Conservation (phyloP, 64 coral and sea anemone genomes). For the Montipora sp. region DNA sequence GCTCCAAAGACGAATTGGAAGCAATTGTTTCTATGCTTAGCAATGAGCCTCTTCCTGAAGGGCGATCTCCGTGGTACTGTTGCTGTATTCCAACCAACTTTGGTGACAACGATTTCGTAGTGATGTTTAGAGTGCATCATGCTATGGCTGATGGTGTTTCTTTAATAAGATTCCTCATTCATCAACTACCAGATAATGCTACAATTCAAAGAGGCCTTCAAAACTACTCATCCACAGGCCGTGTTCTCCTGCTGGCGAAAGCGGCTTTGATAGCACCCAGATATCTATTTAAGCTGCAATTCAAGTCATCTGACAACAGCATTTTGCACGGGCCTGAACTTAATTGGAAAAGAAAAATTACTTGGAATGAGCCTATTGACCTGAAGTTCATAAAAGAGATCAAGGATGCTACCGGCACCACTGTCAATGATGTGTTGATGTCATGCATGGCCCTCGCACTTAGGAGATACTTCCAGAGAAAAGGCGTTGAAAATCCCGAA, state of each 20-base stretch:
- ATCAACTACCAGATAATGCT: constrained; percentile 68
- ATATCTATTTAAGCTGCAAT: constrained; percentile 32
- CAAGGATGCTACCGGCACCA: constrained; percentile 80
- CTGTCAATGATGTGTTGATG: constrained; percentile 92
- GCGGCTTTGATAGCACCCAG: constrained; percentile 55
- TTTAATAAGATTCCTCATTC: constrained; percentile 64
- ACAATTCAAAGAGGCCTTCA: constrained; percentile 52
- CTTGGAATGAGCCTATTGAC: constrained; percentile 75
- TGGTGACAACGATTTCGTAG: constrained; percentile 36
- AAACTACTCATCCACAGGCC: constrained; percentile 59
- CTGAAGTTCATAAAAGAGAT: constrained; percentile 82
- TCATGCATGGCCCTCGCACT: constrained; percentile 79
- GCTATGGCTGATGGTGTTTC: constrained; percentile 89
- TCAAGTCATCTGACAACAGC: constrained; percentile 46
- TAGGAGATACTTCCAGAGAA: constrained; percentile 76
- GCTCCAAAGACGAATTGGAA: constrained; percentile 82
- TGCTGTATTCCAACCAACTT: constrained; percentile 80
- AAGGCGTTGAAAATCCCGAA: constrained; percentile 63
- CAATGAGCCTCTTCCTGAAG: constrained; percentile 44
- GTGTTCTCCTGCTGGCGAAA: constrained; percentile 63
- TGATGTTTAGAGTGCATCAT: constrained; percentile 79
- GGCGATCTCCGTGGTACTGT: constrained; percentile 73
- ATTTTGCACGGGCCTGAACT: constrained; percentile 81
- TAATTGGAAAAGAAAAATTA: constrained; percentile 75
- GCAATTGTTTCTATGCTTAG: constrained; percentile 69